phyloP scores from a whole-genome alignment of 2,113 vertebrate species.

The Rhinolophus sinicus region DNA sequence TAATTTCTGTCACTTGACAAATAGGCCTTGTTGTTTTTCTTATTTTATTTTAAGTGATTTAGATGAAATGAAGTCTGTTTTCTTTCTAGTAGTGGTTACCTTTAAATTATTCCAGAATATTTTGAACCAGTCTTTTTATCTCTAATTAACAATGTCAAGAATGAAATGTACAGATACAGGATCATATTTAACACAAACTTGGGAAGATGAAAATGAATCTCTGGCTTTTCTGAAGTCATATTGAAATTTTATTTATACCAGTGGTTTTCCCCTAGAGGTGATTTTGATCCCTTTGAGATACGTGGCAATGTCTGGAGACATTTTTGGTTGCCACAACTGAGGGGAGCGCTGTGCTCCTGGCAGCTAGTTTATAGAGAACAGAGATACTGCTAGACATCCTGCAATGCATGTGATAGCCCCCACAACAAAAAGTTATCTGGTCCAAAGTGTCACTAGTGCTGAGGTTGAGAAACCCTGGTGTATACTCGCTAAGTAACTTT shows the following conservation, averaged over 20 bases:
- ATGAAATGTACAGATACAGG: constrained; percentile 4
- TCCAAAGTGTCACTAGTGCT: not conserved
- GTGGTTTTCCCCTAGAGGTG: not conserved
- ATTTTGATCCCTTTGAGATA: not conserved
- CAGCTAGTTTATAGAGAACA: not conserved
- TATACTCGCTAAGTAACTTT: not conserved
- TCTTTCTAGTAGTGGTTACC: not conserved
- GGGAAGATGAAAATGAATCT: not conserved
- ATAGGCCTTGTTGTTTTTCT: not conserved
- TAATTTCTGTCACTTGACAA: not conserved
- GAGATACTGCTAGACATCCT: not conserved
- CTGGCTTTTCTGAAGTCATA: not conserved
- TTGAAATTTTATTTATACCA: not conserved
- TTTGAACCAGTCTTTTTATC: not conserved
- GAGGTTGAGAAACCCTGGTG: not conserved
- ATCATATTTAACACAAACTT: not conserved
- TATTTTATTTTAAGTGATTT: not conserved
- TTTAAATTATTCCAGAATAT: constrained; percentile 6
- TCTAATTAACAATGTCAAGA: not conserved
- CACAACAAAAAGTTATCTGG: not conserved
- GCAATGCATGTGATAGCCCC: not conserved
- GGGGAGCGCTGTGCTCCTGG: not conserved
- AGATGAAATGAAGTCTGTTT: not conserved
- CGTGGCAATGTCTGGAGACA: not conserved
- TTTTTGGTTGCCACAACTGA: not conserved